Evolutionary conservation across 2,888 invertebrate genomes (phyloP), one percentile per base, ranked within the genome.

Genomic region (Drosophila bunnanda): DNA sequence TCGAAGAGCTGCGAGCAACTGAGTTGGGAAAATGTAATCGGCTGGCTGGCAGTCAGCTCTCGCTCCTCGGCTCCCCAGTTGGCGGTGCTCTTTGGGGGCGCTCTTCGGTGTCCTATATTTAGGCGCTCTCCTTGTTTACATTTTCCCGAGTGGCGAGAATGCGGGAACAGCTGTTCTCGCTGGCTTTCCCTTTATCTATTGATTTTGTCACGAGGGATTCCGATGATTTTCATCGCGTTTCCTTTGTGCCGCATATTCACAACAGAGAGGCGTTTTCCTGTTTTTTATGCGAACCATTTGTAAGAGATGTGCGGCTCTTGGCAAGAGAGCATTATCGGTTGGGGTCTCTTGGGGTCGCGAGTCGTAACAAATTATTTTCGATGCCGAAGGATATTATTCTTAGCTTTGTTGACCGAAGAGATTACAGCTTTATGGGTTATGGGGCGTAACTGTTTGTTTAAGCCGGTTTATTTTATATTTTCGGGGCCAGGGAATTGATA

Each of bases 1-100:
- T 79, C 78, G 88, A 90, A 90, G 90, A 87, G 86, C 90, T 90
- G 89, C 86, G 89, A 79, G 70, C 76, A 84, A 90, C 90, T 90
- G 65, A 87, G 68, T 34, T 54, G 68, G 57, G 62, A 77, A 81
- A 76, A 76, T 62, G 36, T 41, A 60, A 50, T 55, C 32, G 43
- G 32, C 50, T 32, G 17, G 28, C 46, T n/a, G n/a, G n/a, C n/a
- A 1, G 9, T 46, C 56, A 41, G 10, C 58, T 43, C 34, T 53
- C 25, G 38, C 50, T 17, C 38, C 32, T 43, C 20, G 50, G 32
- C 36, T 5, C 5, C 30, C 28, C 28, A 17, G 6, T 46, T 12
- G 6, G 46, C 1, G 50, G 15, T 52, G 15, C 15, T 32, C 52
- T 39, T 44, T 2, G 28, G 22, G n/a, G 20, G 1, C 30, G 17